These are phyloP conservation scores for Xestia xanthographa DNA, from an alignment of 2,888 invertebrate species.

Conservation along the genomic window DNA sequence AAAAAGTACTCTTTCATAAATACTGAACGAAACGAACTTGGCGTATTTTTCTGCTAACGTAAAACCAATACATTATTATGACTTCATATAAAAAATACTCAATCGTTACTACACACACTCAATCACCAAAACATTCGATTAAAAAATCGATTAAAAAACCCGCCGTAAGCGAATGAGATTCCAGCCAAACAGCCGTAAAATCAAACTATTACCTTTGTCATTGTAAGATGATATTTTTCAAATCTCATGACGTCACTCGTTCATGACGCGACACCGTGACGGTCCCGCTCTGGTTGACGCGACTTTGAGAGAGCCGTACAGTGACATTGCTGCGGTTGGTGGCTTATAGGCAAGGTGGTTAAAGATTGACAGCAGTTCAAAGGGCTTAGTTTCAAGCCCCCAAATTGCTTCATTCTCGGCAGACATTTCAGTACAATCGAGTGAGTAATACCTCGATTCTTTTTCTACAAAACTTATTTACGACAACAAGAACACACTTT, in stretches of 20 bases:
- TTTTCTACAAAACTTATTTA: background rate
- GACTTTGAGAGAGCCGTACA: slow-evolving; percentile 78
- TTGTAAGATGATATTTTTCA: slow-evolving; percentile 56
- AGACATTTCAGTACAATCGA: background rate
- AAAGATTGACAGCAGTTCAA: background rate
- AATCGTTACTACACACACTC: background rate
- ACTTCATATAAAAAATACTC: background rate
- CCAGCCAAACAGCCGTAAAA: slow-evolving; percentile 47
- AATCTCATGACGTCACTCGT: slow-evolving; percentile 69
- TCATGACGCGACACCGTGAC: slow-evolving; percentile 69
- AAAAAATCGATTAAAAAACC: slow-evolving; percentile 16
- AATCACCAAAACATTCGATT: background rate
- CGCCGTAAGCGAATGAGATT: slow-evolving; percentile 31
- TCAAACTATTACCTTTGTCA: slow-evolving; percentile 34
- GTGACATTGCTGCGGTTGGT: slow-evolving; percentile 70
- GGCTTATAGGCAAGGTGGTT: slow-evolving; percentile 21
- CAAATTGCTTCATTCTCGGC: too few relatives aligned
- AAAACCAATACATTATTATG: background rate
- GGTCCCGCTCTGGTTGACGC: slow-evolving; percentile 77
- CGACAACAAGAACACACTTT: background rate
- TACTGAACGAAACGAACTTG: too few relatives aligned
- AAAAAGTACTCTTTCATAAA: background rate
- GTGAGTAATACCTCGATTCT: background rate
- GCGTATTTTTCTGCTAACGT: background rate
- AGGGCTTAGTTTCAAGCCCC: background rate